phyloP scores from a whole-genome alignment of 2,888 invertebrate genomes.

The Tineola bisselliella region DNA sequence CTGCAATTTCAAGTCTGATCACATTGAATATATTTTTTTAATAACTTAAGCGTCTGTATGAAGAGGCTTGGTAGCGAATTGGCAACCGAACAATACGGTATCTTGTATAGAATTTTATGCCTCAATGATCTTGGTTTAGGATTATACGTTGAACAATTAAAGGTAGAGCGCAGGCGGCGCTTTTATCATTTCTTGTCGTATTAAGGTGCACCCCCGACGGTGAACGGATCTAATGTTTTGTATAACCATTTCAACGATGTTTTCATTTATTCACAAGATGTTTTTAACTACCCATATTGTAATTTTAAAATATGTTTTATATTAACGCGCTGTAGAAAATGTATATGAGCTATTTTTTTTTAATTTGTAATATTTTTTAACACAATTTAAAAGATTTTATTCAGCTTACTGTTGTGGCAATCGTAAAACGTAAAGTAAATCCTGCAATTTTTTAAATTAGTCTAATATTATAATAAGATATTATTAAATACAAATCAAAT shows the following conservation, averaged over 20 bases:
- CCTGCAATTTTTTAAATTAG: too few species aligned
- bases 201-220: constrained; percentile 30
- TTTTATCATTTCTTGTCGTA: constrained; percentile 31
- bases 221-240: constrained; percentile 20
- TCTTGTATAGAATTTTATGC: constrained; percentile 52
- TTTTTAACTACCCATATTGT: too few species aligned
- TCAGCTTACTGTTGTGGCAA: too few species aligned
- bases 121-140: constrained; percentile 36
- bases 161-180: constrained; percentile 30
- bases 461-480: too few species aligned
- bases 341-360: too few species aligned
- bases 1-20: background rate
- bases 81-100: constrained; percentile 34
- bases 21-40: background rate
- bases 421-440: too few species aligned
- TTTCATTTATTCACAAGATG: background rate
- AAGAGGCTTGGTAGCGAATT: constrained; percentile 6
- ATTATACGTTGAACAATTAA: constrained; percentile 45
- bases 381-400: too few species aligned
- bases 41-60: constrained; percentile 12
- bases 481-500: too few species aligned
- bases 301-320: background rate
- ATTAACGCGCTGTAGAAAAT: too few species aligned
- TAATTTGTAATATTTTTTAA: too few species aligned
- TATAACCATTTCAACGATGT: constrained; percentile 1